Conservation (phyloP, 2,113 vertebrate species). For the Sorex fumeus region DNA sequence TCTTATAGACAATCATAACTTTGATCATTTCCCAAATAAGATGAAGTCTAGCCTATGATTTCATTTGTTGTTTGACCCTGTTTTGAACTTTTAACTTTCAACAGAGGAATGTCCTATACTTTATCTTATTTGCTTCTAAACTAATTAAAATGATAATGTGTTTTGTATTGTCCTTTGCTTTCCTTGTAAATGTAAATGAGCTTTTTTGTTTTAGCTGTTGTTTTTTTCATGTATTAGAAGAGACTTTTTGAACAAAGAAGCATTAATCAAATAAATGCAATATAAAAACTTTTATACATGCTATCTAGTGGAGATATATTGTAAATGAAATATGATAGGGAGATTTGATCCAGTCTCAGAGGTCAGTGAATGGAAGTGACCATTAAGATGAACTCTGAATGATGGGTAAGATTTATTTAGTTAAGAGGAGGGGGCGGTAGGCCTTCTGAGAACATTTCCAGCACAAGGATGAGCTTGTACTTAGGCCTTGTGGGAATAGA, state of each 20-base stretch:
- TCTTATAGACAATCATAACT: not conserved
- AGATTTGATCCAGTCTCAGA: not conserved
- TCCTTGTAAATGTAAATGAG: constrained; percentile 59
- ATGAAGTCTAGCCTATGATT: constrained; percentile 26
- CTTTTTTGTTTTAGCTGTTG: constrained; percentile 51
- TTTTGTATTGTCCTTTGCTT: constrained; percentile 51
- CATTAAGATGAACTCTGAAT: constrained; percentile 32
- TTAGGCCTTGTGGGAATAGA: not conserved
- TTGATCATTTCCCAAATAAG: constrained; percentile 13
- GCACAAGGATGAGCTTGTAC: constrained; percentile 27
- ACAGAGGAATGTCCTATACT: not conserved
- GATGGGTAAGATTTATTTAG: not conserved
- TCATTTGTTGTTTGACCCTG: constrained; percentile 13
- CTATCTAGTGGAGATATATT: not conserved
- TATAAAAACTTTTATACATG: constrained; percentile 20
- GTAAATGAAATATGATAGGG: not conserved
- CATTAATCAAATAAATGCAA: constrained; percentile 41
- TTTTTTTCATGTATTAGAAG: constrained; percentile 53
- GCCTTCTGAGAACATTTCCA: constrained; percentile 34
- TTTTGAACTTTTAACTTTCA: constrained; percentile 51
- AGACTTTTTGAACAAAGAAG: constrained; percentile 36
- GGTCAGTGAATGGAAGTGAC: constrained; percentile 43
- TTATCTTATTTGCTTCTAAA: constrained; percentile 61
- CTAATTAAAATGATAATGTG: constrained; percentile 56
- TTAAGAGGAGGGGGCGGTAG: not conserved